Conservation (phyloP, 2,888 invertebrate species). For the Latrodectus elegans region DNA sequence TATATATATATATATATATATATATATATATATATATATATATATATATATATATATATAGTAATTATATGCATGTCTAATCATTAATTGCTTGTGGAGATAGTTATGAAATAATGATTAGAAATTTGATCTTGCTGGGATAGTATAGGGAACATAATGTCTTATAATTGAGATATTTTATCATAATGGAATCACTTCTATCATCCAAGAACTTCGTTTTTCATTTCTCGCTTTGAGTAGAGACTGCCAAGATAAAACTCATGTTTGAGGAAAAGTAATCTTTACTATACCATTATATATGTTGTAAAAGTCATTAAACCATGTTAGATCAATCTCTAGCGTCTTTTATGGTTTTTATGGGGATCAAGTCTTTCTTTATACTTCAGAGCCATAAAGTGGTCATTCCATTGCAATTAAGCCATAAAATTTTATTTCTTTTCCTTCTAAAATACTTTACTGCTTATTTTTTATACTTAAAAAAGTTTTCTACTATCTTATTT, state of each 20-base stretch:
- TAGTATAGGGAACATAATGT: not conserved
- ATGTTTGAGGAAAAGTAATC: slow-evolving; percentile 1
- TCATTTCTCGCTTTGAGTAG: slow-evolving; percentile 1
- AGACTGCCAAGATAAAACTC: not conserved
- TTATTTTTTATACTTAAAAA: not conserved
- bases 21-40: no score
- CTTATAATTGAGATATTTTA: not conserved
- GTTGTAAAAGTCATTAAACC: slow-evolving; percentile 5
- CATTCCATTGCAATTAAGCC: slow-evolving; percentile 2
- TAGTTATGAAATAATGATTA: no score
- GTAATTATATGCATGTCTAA: no score
- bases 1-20: no score
- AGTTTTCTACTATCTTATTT: not conserved
- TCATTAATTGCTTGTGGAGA: no score
- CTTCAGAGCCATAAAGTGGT: slow-evolving; percentile 2
- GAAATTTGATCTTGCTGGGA: no score
- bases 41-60: no score
- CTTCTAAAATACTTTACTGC: slow-evolving; percentile 5
- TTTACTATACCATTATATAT: slow-evolving; percentile 1
- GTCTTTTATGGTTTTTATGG: slow-evolving; percentile 3
- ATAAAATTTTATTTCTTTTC: slow-evolving; percentile 3
- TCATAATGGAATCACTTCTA: not conserved
- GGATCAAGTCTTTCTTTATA: not conserved
- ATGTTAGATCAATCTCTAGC: not conserved
- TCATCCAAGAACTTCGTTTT: not conserved